A percentile compares a stretch with the other conserved stretches of the same genome.
Conservation (phyloP, 2,113 vertebrate genomes). For the Cepphus grylle region DNA sequence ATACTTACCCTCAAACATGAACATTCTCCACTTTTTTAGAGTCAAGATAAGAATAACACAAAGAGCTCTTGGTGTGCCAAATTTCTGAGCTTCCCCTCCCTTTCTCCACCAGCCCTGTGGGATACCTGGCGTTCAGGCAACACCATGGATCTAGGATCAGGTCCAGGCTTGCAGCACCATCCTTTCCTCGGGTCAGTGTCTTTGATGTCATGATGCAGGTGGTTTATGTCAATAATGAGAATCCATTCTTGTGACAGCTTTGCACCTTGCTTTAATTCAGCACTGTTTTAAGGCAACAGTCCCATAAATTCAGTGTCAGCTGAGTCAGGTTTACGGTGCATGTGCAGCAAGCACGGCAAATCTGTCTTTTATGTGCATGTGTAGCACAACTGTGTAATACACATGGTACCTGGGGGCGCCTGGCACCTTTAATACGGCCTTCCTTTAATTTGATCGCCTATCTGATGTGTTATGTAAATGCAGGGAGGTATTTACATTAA, state of each 20-base stretch:
- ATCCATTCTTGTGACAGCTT: neutral
- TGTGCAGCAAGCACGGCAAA: neutral
- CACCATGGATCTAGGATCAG: neutral
- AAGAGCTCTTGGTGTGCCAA: neutral
- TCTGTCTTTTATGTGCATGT: neutral
- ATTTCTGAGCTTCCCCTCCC: neutral
- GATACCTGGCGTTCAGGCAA: neutral
- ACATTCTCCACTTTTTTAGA: neutral
- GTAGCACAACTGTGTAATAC: neutral
- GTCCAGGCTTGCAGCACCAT: neutral
- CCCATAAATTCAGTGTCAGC: neutral
- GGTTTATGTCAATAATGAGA: neutral
- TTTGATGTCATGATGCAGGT: neutral
- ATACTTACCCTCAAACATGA: neutral
- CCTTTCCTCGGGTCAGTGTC: neutral
- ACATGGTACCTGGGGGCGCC: neutral
- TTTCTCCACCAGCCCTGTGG: neutral
- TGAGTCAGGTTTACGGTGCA: neutral
- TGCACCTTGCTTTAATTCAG: neutral
- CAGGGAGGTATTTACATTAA: neutral
- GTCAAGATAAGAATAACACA: neutral
- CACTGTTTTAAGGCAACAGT: neutral
- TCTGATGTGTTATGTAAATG: neutral
- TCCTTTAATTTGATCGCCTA: neutral
- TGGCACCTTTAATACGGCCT: neutral